Evolutionary conservation across 2,888 invertebrate genomes (phyloP), one percentile per base, ranked within the genome.

Genomic region (Spisula solida): DNA sequence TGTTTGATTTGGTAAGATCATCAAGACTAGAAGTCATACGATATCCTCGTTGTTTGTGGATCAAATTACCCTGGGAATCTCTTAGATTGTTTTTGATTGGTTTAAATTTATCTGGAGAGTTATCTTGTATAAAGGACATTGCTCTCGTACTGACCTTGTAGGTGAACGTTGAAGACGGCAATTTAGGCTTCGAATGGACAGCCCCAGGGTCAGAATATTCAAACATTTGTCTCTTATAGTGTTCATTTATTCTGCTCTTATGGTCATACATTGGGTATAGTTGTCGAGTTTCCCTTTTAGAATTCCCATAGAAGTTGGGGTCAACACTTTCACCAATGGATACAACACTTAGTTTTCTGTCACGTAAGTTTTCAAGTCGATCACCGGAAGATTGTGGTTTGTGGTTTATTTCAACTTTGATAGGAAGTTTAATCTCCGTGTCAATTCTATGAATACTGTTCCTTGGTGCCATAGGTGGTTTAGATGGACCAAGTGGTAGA

Each of bases 241-340:
- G 75, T 66, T 92, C 92, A n/a, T 88, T 88, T 48, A 81, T 66
- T 47, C 78, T 82, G 10, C 88, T 78, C n/a, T 88, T 80, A 51
- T 87, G 78, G 60, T 92, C 92, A 81, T 89, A 92, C 89, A 92
- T 90, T 6, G 92, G 92, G 82, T 92, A 92, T 12, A 79, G 83
- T 82, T 92, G 88, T 79, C 92, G 86, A 18, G 89, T 85, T 48
- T 90, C 85, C 34, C 82, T 60, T 75, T 89, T 90, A 12, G 86
- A 78, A 70, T 60, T 86, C 20, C 89, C 88, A 66, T 81, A 75
- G 55, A 88, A 85, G 16, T 82, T 85, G 16, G 88, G 80, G 51
- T 84, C 80, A 0, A 92, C 88, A 1, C 87, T 87, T 20, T 92
- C 88, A 18, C 93, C 92, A 34, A 91, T 89, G 14, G 92, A 92